Evolutionary conservation across 2,888 invertebrate species (phyloP), one percentile per base, ranked within the genome.

Genomic region (Pristionchus entomophagus): DNA sequence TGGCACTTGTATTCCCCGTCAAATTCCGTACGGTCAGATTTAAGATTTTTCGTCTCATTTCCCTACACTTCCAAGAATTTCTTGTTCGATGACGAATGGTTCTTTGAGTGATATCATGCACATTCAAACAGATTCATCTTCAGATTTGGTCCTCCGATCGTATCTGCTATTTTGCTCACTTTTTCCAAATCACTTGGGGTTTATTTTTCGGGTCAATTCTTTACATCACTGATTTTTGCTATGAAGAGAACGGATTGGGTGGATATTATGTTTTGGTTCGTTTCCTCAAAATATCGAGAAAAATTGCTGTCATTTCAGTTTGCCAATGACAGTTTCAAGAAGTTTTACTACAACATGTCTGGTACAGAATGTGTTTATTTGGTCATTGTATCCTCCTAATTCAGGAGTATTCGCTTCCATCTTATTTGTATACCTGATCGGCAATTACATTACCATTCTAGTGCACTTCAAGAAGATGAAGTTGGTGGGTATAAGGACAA

Each of bases 381-480:
- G 59, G 59, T 10, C n/a, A 22, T 0, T 22, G 22, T 51, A 19
- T n/a, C n/a, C n/a, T n/a, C 0, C 10, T 22, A 59, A 29, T 26
- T 45, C 41, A 73, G 73, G 73, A 26, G 73, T 17, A n/a, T 26
- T 73, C 5, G 73, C 73, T 4, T 41, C 73, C 5, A 26, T 73
- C 26, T 73, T 73, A 41, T 26, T 73, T n/a, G 26, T 41, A n/a
- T 73, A 73, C 41, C 41, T 73, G 73, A 41, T 73, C 2, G 73
- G 41, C 8, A 73, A 73, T 26, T 73, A 73, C 14, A 45, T 45
- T 14, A 26, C 41, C 1, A 45, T 73, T 4, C 32, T 73, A n/a
- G 73, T 73, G n/a, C 73, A 73, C 26, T 73, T 73, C 73, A 29
- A 32, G 41, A 73, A 73, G 32, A 73, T 73, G 41, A 73, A 73